Conservation (phyloP, 2,797 vertebrate species). For the Scolopax rusticola region DNA sequence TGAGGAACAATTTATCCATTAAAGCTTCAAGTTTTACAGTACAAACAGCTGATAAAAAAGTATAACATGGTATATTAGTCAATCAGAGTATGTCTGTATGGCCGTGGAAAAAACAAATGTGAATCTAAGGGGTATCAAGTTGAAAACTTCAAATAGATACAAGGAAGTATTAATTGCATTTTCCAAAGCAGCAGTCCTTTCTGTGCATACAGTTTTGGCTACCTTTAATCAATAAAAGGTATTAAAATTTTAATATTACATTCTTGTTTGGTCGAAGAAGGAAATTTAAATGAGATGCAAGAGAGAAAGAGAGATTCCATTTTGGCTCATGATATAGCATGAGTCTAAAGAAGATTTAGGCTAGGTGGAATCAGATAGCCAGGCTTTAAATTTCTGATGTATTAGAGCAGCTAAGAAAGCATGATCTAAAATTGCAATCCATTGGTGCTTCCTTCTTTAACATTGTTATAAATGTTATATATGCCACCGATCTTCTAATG, state of each 20-base stretch:
- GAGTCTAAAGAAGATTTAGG: background rate
- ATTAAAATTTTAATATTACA: background rate
- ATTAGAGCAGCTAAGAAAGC: background rate
- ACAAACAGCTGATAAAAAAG: background rate
- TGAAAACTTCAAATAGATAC: background rate
- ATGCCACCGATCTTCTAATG: background rate
- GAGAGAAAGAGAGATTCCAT: background rate
- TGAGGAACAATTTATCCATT: background rate
- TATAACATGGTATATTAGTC: background rate
- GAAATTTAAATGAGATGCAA: background rate
- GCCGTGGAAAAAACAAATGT: background rate
- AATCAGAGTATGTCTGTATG: background rate
- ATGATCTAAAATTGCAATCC: background rate
- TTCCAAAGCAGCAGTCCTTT: background rate
- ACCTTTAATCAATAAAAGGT: background rate
- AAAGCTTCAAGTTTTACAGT: background rate
- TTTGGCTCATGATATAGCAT: accelerated
- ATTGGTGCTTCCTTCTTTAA: background rate
- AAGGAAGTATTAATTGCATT: background rate
- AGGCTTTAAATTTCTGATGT: background rate
- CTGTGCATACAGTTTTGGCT: background rate
- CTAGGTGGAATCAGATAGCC: background rate
- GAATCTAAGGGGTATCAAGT: background rate
- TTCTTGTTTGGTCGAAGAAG: background rate
- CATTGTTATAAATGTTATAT: background rate